These are phyloP conservation scores for Nephotettix cincticeps DNA, from an alignment of 1,140 invertebrate species.

Conservation along the genomic window DNA sequence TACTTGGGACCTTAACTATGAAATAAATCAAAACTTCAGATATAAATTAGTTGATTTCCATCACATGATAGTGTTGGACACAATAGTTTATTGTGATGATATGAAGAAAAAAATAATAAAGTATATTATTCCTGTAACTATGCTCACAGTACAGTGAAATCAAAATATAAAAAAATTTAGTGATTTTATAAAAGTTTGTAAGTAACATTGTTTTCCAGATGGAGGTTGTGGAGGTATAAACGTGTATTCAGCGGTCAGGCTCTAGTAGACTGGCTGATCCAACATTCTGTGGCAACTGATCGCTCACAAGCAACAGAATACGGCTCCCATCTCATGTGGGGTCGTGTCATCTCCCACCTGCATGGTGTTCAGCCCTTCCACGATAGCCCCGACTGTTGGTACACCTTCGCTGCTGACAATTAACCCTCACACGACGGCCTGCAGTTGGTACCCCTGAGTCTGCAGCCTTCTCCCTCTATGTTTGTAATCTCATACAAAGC, in stretches of 20 bases:
- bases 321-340: slow-evolving; percentile 79
- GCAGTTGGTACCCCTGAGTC: not conserved
- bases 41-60: too few relatives aligned
- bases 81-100: too few relatives aligned
- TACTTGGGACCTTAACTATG: too few relatives aligned
- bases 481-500: not conserved
- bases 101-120: too few relatives aligned
- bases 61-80: too few relatives aligned
- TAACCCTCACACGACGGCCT: slow-evolving; percentile 14
- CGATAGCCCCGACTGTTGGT: slow-evolving; percentile 23
- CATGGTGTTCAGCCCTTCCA: slow-evolving; percentile 76
- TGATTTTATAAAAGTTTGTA: too few relatives aligned
- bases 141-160: too few relatives aligned
- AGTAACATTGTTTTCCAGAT: slow-evolving; percentile 48
- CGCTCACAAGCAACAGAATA: slow-evolving; percentile 76
- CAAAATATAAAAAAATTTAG: too few relatives aligned
- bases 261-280: slow-evolving; percentile 83
- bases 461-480: not conserved
- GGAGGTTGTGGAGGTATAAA: slow-evolving; percentile 70
- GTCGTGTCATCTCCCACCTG: slow-evolving; percentile 79
- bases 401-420: not conserved
- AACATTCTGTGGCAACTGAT: slow-evolving; percentile 72
- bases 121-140: too few relatives aligned
- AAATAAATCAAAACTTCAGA: too few relatives aligned
- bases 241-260: slow-evolving; percentile 80